Conservation (phyloP, 1,140 invertebrate genomes). For the Olivierus martensii region DNA sequence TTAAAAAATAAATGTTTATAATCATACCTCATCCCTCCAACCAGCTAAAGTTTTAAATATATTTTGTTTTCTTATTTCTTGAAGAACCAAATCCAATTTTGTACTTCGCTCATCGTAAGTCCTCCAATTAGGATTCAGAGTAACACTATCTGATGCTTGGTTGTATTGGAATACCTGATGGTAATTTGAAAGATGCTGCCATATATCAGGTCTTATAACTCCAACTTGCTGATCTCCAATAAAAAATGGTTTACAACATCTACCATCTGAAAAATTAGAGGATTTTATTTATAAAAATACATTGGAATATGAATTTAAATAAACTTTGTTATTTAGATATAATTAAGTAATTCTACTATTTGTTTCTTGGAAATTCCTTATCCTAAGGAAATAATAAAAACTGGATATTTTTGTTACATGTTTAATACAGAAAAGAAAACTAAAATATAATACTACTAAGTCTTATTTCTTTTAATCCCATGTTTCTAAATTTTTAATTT, state of each 20-base stretch:
- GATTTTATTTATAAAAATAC: too few species aligned
- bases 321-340: too few species aligned
- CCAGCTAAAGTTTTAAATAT: slow-evolving; percentile 57
- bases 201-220: slow-evolving; percentile 62
- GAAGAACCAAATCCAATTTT: slow-evolving; percentile 61
- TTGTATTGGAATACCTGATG: slow-evolving; percentile 65
- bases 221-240: slow-evolving; percentile 78
- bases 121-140: slow-evolving; percentile 66
- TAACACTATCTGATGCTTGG: slow-evolving; percentile 37
- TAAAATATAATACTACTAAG: too few species aligned
- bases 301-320: too few species aligned
- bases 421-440: too few species aligned
- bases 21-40: slow-evolving; percentile 71
- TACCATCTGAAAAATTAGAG: slow-evolving; percentile 5
- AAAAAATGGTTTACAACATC: slow-evolving; percentile 57
- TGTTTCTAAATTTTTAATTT: too few species aligned
- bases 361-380: too few species aligned
- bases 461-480: too few species aligned
- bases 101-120: slow-evolving; percentile 63
- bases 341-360: too few species aligned
- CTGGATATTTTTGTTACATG: too few species aligned
- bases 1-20: not conserved
- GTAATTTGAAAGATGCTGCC: slow-evolving; percentile 53
- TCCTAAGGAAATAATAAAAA: too few species aligned
- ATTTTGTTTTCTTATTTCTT: slow-evolving; percentile 48